Evolutionary conservation across 2,113 vertebrate genomes (phyloP), one percentile per base, ranked within the genome.

Genomic region (Etia nguti): DNA sequence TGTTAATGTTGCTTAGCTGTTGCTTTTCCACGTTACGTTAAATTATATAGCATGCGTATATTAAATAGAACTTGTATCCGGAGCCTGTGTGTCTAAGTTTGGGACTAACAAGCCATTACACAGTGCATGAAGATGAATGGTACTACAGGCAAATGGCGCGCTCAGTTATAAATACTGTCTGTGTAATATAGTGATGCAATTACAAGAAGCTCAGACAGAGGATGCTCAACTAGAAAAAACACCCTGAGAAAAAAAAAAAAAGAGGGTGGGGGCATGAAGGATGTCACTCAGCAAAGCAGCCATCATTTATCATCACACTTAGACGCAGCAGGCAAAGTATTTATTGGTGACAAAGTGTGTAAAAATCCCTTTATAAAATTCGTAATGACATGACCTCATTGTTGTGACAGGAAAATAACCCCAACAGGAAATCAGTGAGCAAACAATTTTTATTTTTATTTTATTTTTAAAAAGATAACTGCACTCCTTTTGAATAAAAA

Each of bases 101-200:
- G 10, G 3, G 20, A 52, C 26, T n/a, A 81, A 68, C 57, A 79
- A 90, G 65, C 20, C 56, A 41, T 65, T 12, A 65, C 4, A 65
- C 2, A 80, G 65, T 24, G 60, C 54, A 31, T 59, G 62, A 85
- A 89, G 80, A 87, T 68, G 56, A 90, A 86, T 34, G 57, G 20
- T 20, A 80, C 38, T 73, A 54, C 3, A 88, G 16, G 38, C 9
- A 41, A 55, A 80, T 12, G 82, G 29, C 60, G 43, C 31, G 1
- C 68, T 77, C 65, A 8, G 83, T 77, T 77, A 16, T 90, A 90
- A 88, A 90, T 48, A 87, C 20, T 50, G 41, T 3, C 68, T 5
- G 26, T 75, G 77, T 86, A 90, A 92, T 65, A 84, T 65, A 90
- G 73, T 65, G 82, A 84, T 84, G 86, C 88, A 88, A 90, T 91